A percentile compares a stretch with the other conserved stretches of the same genome.
These are phyloP conservation scores for Bradynema listronoti DNA, from an alignment of 1,140 invertebrate genomes.

Conservation along the genomic window DNA sequence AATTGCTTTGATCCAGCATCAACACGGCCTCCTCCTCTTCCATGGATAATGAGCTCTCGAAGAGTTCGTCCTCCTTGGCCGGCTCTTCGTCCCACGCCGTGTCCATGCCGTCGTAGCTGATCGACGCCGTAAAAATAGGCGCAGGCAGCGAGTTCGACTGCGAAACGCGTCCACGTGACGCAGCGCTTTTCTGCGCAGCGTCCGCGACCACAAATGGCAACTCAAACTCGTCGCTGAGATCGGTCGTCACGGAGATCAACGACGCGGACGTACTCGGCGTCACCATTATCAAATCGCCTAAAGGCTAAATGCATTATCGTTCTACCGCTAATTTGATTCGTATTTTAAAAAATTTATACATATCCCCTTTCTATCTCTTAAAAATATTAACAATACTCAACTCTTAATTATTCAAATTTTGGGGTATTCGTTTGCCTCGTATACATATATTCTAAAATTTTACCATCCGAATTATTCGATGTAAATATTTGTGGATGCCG, in stretches of 20 bases:
- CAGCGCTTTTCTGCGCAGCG: constrained; percentile 9
- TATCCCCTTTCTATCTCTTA: neutral
- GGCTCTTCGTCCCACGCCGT: constrained; percentile 38
- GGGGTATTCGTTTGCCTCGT: too few species aligned
- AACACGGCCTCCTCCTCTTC: too few species aligned
- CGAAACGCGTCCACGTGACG: constrained; percentile 12
- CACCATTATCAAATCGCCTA: constrained; percentile 7
- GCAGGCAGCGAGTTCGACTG: constrained; percentile 43
- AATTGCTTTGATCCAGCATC: neutral
- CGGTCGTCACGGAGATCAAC: constrained; percentile 7
- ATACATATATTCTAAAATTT: too few species aligned
- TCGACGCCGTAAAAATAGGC: constrained; percentile 55
- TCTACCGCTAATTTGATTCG: neutral
- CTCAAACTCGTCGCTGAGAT: constrained; percentile 25
- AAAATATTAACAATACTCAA: neutral
- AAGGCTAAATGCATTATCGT: neutral
- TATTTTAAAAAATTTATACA: neutral
- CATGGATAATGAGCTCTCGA: too few species aligned
- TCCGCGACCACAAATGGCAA: constrained; percentile 16
- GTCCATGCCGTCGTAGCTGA: constrained; percentile 49
- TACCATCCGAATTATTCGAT: too few species aligned
- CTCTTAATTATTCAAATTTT: neutral
- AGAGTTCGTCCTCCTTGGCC: constrained; percentile 28
- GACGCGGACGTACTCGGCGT: neutral
- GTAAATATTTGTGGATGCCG: too few species aligned